Percentiles rank a stretch among this genome's conserved stretches.
Conservation (phyloP, 2,888 invertebrate genomes). For the Eupithecia pulchellata region DNA sequence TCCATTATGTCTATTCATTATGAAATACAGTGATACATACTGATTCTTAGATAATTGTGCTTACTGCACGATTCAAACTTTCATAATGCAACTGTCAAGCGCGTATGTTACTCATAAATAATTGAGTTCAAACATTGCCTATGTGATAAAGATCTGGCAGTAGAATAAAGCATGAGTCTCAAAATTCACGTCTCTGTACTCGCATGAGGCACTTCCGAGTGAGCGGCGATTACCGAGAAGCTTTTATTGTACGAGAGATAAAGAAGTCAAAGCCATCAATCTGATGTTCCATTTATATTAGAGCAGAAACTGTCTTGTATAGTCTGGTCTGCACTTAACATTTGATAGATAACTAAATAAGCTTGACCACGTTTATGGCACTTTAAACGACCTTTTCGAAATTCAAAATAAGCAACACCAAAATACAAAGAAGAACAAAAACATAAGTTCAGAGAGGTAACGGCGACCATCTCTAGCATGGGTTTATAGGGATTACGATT, state of each 20-base stretch:
- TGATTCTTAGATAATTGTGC: constrained; percentile 51
- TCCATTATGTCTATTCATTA: constrained; percentile 23
- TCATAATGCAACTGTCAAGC: constrained; percentile 63
- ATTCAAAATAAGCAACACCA: constrained; percentile 26
- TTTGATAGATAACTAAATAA: constrained; percentile 19
- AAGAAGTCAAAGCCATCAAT: constrained; percentile 44
- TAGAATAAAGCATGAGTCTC: constrained; percentile 56
- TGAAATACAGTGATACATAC: constrained; percentile 31
- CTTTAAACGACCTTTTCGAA: constrained; percentile 24
- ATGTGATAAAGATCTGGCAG: constrained; percentile 62
- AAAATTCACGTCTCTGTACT: constrained; percentile 48
- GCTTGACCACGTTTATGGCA: constrained; percentile 2
- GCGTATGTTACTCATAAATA: constrained; percentile 63
- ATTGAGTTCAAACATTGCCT: constrained; percentile 69
- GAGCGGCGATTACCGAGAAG: constrained; percentile 54
- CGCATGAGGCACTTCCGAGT: constrained; percentile 53
- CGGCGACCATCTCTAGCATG: constrained; percentile 53
- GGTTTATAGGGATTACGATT: constrained; percentile 53
- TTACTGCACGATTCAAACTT: constrained; percentile 55
- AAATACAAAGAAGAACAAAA: constrained; percentile 31
- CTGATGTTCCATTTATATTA: constrained; percentile 44
- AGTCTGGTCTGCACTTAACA: constrained; percentile 34
- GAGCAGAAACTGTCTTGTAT: constrained; percentile 33
- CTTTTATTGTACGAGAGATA: constrained; percentile 39
- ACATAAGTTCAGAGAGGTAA: constrained; percentile 45